Conservation (phyloP, 2,888 invertebrate species). For the Trichopria drosophilae region DNA sequence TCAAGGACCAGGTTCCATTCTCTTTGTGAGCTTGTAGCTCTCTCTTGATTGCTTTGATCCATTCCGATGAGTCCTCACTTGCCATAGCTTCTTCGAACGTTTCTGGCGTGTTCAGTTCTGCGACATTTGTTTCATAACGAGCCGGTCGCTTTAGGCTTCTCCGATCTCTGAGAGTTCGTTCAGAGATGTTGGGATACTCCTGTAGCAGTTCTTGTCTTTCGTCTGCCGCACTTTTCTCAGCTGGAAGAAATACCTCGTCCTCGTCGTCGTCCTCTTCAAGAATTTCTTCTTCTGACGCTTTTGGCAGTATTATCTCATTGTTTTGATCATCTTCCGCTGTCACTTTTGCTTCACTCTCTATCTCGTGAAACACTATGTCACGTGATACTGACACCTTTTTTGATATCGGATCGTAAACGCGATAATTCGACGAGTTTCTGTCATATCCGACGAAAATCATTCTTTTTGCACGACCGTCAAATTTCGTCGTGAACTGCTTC, state of each 20-base stretch:
- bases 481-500: conserved; percentile 32
- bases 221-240: conserved; percentile 7
- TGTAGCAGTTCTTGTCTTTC: conserved; percentile 1
- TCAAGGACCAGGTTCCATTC: too few species aligned
- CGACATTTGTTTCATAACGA: too few species aligned
- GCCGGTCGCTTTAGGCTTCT: too few species aligned
- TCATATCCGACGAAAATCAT: conserved; percentile 30
- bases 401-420: conserved; percentile 36
- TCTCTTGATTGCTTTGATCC: too few species aligned
- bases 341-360: too few species aligned
- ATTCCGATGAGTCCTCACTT: conserved; percentile 7
- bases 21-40: too few species aligned
- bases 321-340: not conserved
- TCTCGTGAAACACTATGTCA: conserved; percentile 42
- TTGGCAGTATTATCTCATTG: conserved; percentile 13
- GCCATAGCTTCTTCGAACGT: too few species aligned
- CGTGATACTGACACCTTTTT: conserved; percentile 32
- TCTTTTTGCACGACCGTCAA: conserved; percentile 31
- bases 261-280: conserved; percentile 15
- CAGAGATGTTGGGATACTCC: conserved; percentile 11
- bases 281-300: not conserved
- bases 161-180: conserved; percentile 8
- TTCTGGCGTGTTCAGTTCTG: too few species aligned
- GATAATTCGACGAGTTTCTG: conserved; percentile 35
- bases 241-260: conserved; percentile 20